Evolutionary conservation across 1,140 invertebrate genomes (phyloP), one percentile per base, ranked within the genome.

Genomic region (Rhizoglyphus robini): DNA sequence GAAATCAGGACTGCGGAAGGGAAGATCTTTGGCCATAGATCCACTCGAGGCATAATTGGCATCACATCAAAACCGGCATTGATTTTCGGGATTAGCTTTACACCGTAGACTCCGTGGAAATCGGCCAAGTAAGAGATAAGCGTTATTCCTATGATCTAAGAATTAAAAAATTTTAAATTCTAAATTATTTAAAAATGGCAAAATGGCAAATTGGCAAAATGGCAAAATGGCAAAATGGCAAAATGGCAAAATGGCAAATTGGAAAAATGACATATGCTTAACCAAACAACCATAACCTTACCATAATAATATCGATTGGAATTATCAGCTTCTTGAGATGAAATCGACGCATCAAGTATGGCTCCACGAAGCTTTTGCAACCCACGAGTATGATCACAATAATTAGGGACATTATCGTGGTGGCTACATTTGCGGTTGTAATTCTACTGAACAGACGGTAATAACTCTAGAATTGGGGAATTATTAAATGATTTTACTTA

Each of bases 31-130:
- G 79, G 75, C 2, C 86, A 41, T 1, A 87, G 71, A 11, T 76
- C 71, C 38, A 84, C 71, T 0, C 78, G 76, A 2, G 85, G 84
- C 11, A 83, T 13, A 29, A 71, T 71, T 5, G 83, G 80, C 25
- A 71, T 29, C n/a, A 18, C 31, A 66, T 49, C 84, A 84, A 46
- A 86, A 75, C 34, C 83, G 84, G 2, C 2, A 32, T 25, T 20
- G 3, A 3, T 64, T 41, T 58, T 58, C 25, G 54, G 59, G 18
- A 69, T 64, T 4, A 69, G 64, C 1, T 38, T 5, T 27, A 69
- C 51, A 34, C 59, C 15, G 30, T 58, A 68, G 15, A 46, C 23
- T 36, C 23, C 48, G 32, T 67, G 38, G 11, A 69, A 60, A 18
- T 38, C 27, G 34, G 63, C 51, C 8, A 62, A 18, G 18, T 20